A percentile compares a stretch with the other conserved stretches of the same genome.
These are phyloP conservation scores for Melinaea menophilus DNA, from an alignment of 2,888 invertebrate species.

Conservation along the genomic window DNA sequence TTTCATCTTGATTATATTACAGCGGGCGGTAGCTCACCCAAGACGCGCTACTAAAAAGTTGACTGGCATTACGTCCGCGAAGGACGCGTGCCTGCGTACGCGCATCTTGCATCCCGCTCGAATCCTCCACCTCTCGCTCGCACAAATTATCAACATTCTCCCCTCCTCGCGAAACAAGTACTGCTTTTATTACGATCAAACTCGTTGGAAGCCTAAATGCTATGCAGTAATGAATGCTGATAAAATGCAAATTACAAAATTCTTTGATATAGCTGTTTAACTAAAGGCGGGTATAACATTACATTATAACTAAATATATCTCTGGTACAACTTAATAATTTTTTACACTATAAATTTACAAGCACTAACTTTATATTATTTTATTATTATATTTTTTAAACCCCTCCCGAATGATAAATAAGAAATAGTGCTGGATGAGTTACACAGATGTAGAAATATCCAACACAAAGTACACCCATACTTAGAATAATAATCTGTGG, in stretches of 20 bases:
- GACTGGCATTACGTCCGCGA: slow-evolving; percentile 53
- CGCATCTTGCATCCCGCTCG: slow-evolving; percentile 46
- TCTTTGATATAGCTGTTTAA: slow-evolving; percentile 9
- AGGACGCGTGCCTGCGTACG: slow-evolving; percentile 71
- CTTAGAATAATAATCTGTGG: no score
- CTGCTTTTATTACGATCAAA: slow-evolving; percentile 55
- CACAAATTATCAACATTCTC: slow-evolving; percentile 27
- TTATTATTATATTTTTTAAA: no score
- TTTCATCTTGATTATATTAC: slow-evolving; percentile 20
- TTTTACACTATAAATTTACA: no score
- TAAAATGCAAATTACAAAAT: slow-evolving; percentile 46
- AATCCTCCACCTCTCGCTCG: slow-evolving; percentile 40
- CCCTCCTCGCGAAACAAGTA: slow-evolving; percentile 39
- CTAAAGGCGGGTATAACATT: not conserved
- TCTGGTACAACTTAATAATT: no score
- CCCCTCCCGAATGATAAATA: no score
- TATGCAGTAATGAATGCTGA: slow-evolving; percentile 51
- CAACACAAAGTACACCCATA: no score
- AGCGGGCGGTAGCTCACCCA: slow-evolving; percentile 50
- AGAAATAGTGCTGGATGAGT: no score
- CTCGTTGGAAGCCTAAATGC: slow-evolving; percentile 52
- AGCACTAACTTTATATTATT: no score
- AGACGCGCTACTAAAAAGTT: slow-evolving; percentile 49
- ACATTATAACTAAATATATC: no score
- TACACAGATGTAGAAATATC: no score